phyloP scores from a whole-genome alignment of 2,888 invertebrate genomes.

The Polietes domitor region DNA sequence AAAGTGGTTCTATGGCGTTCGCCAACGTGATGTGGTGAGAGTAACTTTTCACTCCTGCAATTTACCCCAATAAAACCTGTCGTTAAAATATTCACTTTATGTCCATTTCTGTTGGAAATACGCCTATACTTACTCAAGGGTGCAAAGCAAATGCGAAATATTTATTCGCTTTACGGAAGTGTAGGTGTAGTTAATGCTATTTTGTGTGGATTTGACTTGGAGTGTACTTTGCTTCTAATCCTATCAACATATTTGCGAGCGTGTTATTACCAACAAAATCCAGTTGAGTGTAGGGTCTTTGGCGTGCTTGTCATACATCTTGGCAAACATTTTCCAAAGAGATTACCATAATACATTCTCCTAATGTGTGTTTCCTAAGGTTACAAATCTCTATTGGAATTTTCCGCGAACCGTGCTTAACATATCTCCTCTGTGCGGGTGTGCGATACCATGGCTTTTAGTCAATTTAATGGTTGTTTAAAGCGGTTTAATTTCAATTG shows the following conservation, averaged over 20 bases:
- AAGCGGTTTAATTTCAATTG: conserved; percentile 30
- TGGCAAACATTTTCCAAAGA: background rate
- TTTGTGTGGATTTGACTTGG: background rate
- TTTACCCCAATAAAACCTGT: too few relatives aligned
- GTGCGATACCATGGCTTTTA: background rate
- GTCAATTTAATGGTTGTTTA: conserved; percentile 4
- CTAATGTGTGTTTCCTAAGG: background rate
- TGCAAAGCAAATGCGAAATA: too few relatives aligned
- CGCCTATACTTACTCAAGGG: too few relatives aligned
- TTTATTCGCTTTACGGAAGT: too few relatives aligned
- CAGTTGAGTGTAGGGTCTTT: background rate
- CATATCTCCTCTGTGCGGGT: background rate
- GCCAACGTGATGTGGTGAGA: too few relatives aligned
- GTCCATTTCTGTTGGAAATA: too few relatives aligned
- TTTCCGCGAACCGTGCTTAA: background rate
- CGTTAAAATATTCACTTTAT: too few relatives aligned
- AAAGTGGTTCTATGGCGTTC: too few relatives aligned
- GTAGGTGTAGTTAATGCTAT: too few relatives aligned
- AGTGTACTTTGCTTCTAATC: background rate
- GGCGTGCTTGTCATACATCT: background rate
- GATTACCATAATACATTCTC: background rate
- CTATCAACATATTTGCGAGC: background rate
- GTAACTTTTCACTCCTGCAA: too few relatives aligned
- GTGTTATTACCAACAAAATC: background rate
- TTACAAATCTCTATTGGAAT: conserved; percentile 1